A percentile compares a stretch with the other conserved stretches of the same genome.
These are phyloP conservation scores for Gracilinanus agilis DNA, from an alignment of 2,113 vertebrate species.

Conservation along the genomic window DNA sequence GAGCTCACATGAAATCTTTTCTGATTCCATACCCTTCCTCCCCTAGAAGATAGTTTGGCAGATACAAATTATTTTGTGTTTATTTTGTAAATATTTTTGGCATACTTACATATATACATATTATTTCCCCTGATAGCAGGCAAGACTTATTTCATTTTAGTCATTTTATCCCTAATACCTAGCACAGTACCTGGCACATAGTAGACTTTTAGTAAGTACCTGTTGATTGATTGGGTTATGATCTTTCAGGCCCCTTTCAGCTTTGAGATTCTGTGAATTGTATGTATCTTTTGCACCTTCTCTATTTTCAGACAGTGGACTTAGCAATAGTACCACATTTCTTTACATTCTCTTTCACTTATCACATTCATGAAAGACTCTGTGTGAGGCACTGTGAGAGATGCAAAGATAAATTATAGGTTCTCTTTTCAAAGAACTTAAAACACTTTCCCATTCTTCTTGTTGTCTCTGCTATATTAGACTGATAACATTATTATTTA, in stretches of 20 bases:
- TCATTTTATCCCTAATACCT: too few species aligned
- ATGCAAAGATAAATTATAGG: not conserved
- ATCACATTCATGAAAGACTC: not conserved
- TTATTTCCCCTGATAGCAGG: too few species aligned
- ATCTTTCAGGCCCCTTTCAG: too few species aligned
- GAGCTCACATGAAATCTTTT: not conserved
- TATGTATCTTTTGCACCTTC: not conserved
- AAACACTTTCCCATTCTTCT: not conserved
- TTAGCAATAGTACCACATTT: not conserved
- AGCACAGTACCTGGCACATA: too few species aligned
- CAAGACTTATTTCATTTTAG: too few species aligned
- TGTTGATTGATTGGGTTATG: too few species aligned
- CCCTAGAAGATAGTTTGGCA: too few species aligned
- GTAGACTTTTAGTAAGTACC: too few species aligned
- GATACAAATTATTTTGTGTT: too few species aligned
- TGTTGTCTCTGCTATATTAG: not conserved
- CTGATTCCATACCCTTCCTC: not conserved
- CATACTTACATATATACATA: not conserved
- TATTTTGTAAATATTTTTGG: not conserved
- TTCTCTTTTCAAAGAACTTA: not conserved
- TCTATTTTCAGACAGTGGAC: not conserved
- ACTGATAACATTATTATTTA: not conserved
- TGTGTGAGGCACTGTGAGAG: not conserved
- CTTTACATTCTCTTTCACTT: not conserved
- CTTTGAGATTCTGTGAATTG: not conserved